phyloP scores from a whole-genome alignment of 2,113 vertebrate genomes.

The Cebidichthys violaceus region DNA sequence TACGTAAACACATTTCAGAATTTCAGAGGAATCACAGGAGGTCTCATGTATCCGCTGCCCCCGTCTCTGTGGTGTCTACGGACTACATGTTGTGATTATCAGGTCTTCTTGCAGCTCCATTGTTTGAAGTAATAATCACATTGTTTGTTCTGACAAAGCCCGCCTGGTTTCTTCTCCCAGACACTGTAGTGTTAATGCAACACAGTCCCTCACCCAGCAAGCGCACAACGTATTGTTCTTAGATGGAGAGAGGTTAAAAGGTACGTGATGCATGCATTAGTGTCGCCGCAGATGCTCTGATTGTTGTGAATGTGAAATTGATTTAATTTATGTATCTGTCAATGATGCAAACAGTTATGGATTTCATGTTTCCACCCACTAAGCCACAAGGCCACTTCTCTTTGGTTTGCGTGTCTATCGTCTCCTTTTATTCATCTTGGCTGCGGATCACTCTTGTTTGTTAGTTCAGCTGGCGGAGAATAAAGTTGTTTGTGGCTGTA shows the following conservation, averaged over 20 bases:
- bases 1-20: not conserved
- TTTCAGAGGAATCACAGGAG: not conserved
- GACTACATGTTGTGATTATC: not conserved
- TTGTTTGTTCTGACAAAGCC: constrained; percentile 26
- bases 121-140: constrained; percentile 30
- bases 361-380: not conserved
- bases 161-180: constrained; percentile 19
- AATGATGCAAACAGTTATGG: not conserved
- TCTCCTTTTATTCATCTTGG: constrained; percentile 2
- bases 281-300: not conserved
- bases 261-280: not conserved
- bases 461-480: constrained; percentile 9
- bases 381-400: not conserved
- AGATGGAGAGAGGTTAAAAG: not conserved
- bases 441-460: not conserved
- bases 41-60: not conserved
- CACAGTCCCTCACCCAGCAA: not conserved
- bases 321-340: not conserved
- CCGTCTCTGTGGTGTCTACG: not conserved
- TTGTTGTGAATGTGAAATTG: not conserved
- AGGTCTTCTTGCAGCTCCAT: not conserved
- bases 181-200: constrained; percentile 9
- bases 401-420: not conserved
- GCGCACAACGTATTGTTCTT: not conserved
- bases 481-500: constrained; percentile 10